Base-by-base conservation (phyloP, 2,797 vertebrate species). In the Apogon hyalosoma region DNA sequence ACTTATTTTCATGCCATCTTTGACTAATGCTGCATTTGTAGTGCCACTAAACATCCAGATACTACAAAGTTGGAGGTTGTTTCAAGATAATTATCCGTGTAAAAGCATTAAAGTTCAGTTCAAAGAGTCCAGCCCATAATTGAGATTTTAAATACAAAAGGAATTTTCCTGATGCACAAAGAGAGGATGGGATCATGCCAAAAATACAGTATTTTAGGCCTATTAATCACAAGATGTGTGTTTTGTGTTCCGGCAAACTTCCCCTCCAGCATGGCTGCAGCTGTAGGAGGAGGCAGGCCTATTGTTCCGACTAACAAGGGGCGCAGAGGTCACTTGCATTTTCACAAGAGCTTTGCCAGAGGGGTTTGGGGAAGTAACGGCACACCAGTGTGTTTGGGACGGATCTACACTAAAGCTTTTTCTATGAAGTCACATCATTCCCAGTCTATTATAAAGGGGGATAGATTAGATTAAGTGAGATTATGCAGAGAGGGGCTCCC, bases 381-480 rank as follows among this genome's bases (percentile, higher is more conserved):
- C 82, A 80, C 79, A 69, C 85, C 57, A 65, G 68, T 62, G 59
- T 82, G 85, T 92, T 90, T 87, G 87, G 90, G 85, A 53, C 81
- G 85, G 89, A 92, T 87, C 90, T 87, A 87, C 73, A 58, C 87
- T 80, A 75, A 89, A 90, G 90, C 88, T 92, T 87, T 86, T 85
- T 84, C 88, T 87, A 87, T 88, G 75, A 88, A 88, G 87, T 87
- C 80, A 70, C 80, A 83, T 85, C 86, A 75, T 89, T 90, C 86
- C 49, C 80, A 75, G 85, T 90, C 91, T 84, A 90, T 93, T 92
- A 90, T 86, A 84, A 72, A 78, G 71, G 73, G 73, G 90, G 88
- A 89, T 89, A 87, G 82, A 92, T 94, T 90, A 94, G 92, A 92
- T 94, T 93, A 93, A 91, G 87, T 85, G 82, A 94, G 93, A 92